Conservation (phyloP, 2,888 invertebrate genomes). For the Polietes domitor region DNA sequence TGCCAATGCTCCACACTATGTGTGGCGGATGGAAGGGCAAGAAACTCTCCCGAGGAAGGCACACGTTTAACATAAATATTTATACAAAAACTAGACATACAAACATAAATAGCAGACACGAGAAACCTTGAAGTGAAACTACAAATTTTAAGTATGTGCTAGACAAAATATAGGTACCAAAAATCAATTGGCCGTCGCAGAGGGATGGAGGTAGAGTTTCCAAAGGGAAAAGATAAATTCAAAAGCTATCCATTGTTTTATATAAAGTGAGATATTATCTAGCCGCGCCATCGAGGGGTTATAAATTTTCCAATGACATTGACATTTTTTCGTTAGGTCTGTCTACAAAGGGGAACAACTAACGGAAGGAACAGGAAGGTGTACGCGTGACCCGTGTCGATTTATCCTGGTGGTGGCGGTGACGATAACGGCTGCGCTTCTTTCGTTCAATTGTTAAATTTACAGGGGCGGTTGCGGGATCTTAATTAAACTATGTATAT, state of each 20-base stretch:
- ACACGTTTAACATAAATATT: conserved; percentile 57
- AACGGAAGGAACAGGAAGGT: too few relatives aligned
- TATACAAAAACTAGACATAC: background rate
- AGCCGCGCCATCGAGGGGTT: too few relatives aligned
- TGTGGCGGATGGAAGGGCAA: background rate
- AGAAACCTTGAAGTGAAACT: conserved; percentile 20
- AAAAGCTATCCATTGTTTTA: background rate
- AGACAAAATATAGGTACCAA: background rate
- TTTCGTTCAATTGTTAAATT: too few relatives aligned
- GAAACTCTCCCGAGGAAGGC: conserved; percentile 42
- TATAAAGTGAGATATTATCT: background rate
- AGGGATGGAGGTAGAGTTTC: background rate
- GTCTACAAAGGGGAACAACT: too few relatives aligned
- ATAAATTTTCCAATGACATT: too few relatives aligned
- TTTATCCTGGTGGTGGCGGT: too few relatives aligned
- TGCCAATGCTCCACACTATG: too few relatives aligned
- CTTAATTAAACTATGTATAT: too few relatives aligned
- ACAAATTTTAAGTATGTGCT: conserved; percentile 46
- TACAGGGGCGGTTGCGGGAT: too few relatives aligned
- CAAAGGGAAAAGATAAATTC: background rate
- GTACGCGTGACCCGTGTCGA: too few relatives aligned
- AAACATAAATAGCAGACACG: background rate
- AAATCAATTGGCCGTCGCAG: background rate
- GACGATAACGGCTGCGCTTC: too few relatives aligned
- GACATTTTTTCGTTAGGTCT: too few relatives aligned